phyloP scores from a whole-genome alignment of 1,140 invertebrate species.

The Uloborus diversus region DNA sequence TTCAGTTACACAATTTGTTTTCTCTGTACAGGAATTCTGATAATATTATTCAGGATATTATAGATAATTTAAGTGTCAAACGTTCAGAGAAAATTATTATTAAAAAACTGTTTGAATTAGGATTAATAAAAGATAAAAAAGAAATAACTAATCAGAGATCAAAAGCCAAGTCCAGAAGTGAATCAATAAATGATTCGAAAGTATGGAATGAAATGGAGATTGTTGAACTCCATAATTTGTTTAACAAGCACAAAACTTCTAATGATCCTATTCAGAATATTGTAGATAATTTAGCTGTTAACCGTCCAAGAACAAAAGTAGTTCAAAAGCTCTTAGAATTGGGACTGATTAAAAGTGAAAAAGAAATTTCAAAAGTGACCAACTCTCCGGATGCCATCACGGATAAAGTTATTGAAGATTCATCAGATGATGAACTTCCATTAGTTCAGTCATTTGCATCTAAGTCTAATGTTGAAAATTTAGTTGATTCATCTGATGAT shows the following conservation, averaged over 20 bases:
- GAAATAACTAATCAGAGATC: too few relatives aligned
- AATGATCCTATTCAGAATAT: slow-evolving; percentile 64
- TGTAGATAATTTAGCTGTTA: slow-evolving; percentile 60
- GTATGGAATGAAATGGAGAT: slow-evolving; percentile 50
- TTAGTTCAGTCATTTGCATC: background rate
- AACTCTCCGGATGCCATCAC: too few relatives aligned
- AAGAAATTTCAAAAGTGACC: slow-evolving; percentile 28
- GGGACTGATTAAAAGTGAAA: slow-evolving; percentile 16
- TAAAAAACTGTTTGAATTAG: slow-evolving; percentile 62
- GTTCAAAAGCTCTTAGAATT: slow-evolving; percentile 63
- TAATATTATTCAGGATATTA: slow-evolving; percentile 64
- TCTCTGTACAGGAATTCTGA: slow-evolving; percentile 12
- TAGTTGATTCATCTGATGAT: slow-evolving; percentile 1
- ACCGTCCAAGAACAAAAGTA: slow-evolving; percentile 62
- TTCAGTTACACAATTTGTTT: background rate
- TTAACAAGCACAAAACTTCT: slow-evolving; percentile 35
- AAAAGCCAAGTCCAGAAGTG: background rate
- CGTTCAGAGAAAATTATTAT: slow-evolving; percentile 62
- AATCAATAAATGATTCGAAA: background rate
- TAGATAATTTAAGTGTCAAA: slow-evolving; percentile 60
- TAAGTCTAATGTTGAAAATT: background rate
- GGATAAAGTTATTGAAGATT: background rate
- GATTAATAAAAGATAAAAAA: slow-evolving; percentile 27
- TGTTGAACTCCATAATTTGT: slow-evolving; percentile 21
- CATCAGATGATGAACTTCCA: background rate